These are phyloP conservation scores for Notechis scutatus DNA, from an alignment of 2,113 vertebrate genomes.

Conservation along the genomic window DNA sequence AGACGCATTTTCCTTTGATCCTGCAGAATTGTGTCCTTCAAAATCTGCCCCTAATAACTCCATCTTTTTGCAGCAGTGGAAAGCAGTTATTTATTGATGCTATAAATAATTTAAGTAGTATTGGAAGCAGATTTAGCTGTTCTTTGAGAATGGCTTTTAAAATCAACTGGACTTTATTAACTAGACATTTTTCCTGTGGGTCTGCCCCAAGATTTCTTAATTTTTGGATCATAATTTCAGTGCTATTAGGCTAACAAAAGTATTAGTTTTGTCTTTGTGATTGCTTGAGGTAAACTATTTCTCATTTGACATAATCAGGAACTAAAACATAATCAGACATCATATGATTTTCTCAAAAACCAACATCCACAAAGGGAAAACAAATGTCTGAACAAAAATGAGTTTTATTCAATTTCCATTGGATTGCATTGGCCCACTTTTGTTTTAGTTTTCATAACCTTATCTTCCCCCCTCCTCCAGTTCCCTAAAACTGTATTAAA, in stretches of 20 bases:
- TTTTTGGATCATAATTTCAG: neutral
- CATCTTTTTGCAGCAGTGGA: neutral
- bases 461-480: conserved; percentile 40
- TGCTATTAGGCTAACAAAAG: neutral
- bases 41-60: neutral
- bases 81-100: neutral
- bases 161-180: neutral
- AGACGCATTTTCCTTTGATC: neutral
- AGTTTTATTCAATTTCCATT: conserved; percentile 30
- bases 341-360: conserved; percentile 37
- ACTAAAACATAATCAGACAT: neutral
- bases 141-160: neutral
- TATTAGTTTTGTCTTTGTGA: neutral
- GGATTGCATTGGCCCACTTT: neutral
- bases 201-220: neutral
- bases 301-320: neutral
- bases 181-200: neutral
- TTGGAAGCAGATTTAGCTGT: neutral
- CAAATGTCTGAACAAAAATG: neutral
- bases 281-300: neutral
- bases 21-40: neutral
- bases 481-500: conserved; percentile 51
- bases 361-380: neutral
- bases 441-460: conserved; percentile 31
- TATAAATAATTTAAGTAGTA: neutral